Percentiles rank a stretch among this genome's conserved stretches.
Conservation (phyloP, 2,797 vertebrate species). For the Podarcis siculus region DNA sequence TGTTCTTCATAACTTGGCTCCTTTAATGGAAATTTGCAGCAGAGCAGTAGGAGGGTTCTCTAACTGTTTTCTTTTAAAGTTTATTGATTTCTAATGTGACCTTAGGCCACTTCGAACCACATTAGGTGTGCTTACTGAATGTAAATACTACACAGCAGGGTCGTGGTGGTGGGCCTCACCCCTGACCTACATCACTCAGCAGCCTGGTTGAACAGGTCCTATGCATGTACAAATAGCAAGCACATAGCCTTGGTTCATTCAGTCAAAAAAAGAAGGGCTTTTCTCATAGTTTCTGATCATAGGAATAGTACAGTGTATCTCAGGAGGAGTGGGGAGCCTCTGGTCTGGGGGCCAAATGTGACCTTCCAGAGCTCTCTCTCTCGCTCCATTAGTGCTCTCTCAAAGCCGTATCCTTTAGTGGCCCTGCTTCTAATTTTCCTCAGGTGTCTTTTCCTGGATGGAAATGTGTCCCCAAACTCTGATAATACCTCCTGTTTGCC, state of each 20-base stretch:
- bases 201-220: background rate
- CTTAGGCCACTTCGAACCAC: background rate
- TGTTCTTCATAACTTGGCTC: background rate
- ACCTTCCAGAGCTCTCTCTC: no score
- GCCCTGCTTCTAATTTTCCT: no score
- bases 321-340: no score
- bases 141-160: no score
- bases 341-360: no score
- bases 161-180: background rate
- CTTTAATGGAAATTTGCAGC: background rate
- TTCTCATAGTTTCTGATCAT: background rate
- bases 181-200: background rate
- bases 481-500: no score
- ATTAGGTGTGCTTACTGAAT: background rate
- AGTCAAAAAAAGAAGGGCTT: background rate
- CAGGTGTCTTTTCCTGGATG: no score
- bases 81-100: constrained; percentile 13
- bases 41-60: background rate
- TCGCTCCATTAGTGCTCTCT: no score
- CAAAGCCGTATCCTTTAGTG: no score
- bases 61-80: constrained; percentile 28
- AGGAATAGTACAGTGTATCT: background rate
- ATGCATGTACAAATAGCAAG: background rate
- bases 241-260: background rate
- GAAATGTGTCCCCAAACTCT: no score